phyloP scores from a whole-genome alignment of 2,888 invertebrate species.

The Maniola hyperantus region DNA sequence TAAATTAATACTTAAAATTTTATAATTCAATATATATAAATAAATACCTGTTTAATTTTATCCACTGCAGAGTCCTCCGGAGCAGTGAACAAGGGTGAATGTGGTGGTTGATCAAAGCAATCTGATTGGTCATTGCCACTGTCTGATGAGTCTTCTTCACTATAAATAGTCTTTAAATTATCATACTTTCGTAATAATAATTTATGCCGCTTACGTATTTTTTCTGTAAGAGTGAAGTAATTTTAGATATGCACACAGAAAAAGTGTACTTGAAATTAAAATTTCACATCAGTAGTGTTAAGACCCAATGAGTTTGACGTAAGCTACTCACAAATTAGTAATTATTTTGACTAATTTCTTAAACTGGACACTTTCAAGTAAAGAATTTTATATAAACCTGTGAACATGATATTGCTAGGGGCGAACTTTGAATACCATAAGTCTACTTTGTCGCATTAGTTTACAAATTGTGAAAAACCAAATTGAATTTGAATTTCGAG shows the following conservation, averaged over 20 bases:
- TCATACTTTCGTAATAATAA: constrained; percentile 49
- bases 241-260: not conserved
- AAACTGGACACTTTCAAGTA: too few species aligned
- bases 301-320: too few species aligned
- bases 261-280: too few species aligned
- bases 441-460: too few species aligned
- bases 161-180: constrained; percentile 39
- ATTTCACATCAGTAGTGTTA: too few species aligned
- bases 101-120: constrained; percentile 41
- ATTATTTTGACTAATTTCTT: too few species aligned
- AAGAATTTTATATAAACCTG: too few species aligned
- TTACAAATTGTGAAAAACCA: too few species aligned
- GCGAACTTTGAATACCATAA: too few species aligned
- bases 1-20: not conserved
- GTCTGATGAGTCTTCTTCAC: constrained; percentile 41
- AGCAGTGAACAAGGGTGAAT: constrained; percentile 31
- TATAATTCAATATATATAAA: not conserved
- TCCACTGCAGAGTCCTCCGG: constrained; percentile 18
- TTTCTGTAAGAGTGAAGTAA: constrained; percentile 48
- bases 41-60: constrained; percentile 18
- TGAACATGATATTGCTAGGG: too few species aligned
- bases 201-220: constrained; percentile 45
- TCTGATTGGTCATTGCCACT: constrained; percentile 46
- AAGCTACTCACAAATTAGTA: too few species aligned
- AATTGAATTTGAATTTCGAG: too few species aligned